Conservation (phyloP, 2,797 vertebrate species). For the Echiichthys vipera region DNA sequence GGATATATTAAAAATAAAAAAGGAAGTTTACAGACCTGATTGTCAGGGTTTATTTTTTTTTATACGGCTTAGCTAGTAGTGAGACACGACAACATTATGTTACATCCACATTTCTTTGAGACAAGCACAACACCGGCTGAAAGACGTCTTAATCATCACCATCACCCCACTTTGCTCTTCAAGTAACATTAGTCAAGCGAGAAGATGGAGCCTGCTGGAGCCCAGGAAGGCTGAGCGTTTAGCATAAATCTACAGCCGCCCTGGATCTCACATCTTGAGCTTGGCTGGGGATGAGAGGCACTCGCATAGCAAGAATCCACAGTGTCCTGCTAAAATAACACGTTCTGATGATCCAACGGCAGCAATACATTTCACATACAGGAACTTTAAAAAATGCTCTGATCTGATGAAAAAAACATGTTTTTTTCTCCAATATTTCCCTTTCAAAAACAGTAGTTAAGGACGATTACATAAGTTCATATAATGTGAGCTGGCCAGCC, state of each 20-base stretch:
- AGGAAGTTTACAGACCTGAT: slow-evolving; percentile 59
- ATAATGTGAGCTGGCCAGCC: slow-evolving; percentile 8
- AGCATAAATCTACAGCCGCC: slow-evolving; percentile 21
- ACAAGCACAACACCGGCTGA: slow-evolving; percentile 64
- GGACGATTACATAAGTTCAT: not conserved
- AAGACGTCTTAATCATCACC: slow-evolving; percentile 36
- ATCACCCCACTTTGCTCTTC: slow-evolving; percentile 5
- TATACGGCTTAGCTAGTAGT: slow-evolving; percentile 12
- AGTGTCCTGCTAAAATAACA: slow-evolving; percentile 3
- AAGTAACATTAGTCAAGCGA: slow-evolving; percentile 24
- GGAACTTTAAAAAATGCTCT: not conserved
- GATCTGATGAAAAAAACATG: no score
- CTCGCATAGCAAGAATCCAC: slow-evolving; percentile 43
- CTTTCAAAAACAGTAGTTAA: slow-evolving; percentile 8
- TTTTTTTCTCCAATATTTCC: not conserved
- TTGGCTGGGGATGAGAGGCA: slow-evolving; percentile 56
- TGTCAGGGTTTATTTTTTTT: slow-evolving; percentile 55
- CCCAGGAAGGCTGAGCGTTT: slow-evolving; percentile 24
- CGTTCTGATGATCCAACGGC: slow-evolving; percentile 30
- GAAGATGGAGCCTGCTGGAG: slow-evolving; percentile 21
- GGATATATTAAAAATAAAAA: slow-evolving; percentile 20
- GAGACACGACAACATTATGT: slow-evolving; percentile 57
- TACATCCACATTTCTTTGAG: slow-evolving; percentile 62
- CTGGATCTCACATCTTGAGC: slow-evolving; percentile 35
- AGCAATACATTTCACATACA: slow-evolving; percentile 30